Conservation (phyloP, 2,888 invertebrate genomes). For the Dasysyrphus albostriatus region DNA sequence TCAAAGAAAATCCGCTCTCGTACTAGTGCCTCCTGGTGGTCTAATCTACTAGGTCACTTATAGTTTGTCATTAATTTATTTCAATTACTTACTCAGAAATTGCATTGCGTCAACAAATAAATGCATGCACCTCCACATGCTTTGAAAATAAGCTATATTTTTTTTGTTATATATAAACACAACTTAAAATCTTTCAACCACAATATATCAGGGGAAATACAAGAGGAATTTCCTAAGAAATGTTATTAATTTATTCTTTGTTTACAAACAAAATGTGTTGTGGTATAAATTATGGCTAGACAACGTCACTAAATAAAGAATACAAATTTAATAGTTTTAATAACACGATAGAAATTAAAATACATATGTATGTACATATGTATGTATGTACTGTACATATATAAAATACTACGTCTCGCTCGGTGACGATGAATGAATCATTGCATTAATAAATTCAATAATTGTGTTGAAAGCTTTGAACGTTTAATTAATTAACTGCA, state of each 20-base stretch:
- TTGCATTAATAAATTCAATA: not conserved
- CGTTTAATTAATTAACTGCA: not conserved
- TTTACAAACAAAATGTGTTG: constrained; percentile 29
- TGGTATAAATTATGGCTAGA: not conserved
- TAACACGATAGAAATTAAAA: not conserved
- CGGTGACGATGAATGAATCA: constrained; percentile 19
- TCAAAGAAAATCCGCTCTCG: constrained; percentile 7
- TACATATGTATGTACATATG: too few relatives aligned
- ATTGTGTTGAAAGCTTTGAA: constrained; percentile 7
- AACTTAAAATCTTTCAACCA: not conserved
- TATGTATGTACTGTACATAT: too few relatives aligned
- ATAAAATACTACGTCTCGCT: constrained; percentile 9
- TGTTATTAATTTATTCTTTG: not conserved
- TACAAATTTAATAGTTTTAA: not conserved
- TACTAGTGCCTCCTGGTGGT: constrained; percentile 15
- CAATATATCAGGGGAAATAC: constrained; percentile 17
- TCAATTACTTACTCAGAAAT: constrained; percentile 41
- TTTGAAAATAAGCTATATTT: not conserved
- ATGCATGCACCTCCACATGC: constrained; percentile 9
- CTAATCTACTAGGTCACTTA: constrained; percentile 9
- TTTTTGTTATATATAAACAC: not conserved
- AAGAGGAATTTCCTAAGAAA: constrained; percentile 27
- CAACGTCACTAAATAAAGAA: constrained; percentile 7
- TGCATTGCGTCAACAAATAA: constrained; percentile 31
- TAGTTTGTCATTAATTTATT: constrained; percentile 17